Conservation (phyloP, 2,888 invertebrate genomes). For the Microplitis deprimator region DNA sequence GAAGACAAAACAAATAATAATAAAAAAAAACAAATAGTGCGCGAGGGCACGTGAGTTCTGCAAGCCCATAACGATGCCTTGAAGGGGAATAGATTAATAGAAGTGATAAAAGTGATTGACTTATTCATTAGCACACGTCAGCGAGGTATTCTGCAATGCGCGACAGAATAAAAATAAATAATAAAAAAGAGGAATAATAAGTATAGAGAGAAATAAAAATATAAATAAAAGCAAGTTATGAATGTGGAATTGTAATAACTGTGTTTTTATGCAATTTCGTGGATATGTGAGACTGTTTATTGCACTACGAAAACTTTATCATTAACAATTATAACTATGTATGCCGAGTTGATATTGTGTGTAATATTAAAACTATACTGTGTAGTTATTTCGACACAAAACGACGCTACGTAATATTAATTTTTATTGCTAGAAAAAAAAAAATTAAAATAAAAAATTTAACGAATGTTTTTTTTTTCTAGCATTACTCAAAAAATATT, state of each 20-base stretch:
- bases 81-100: constrained; percentile 12
- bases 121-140: not conserved
- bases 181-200: constrained; percentile 30
- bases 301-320: constrained; percentile 66
- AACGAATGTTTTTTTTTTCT: constrained; percentile 54
- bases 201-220: constrained; percentile 32
- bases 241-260: constrained; percentile 38
- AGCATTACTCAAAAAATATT: constrained; percentile 57
- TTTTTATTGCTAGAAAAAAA: constrained; percentile 52
- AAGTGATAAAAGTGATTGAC: constrained; percentile 17
- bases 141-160: constrained; percentile 17
- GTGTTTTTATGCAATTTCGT: constrained; percentile 46
- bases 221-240: constrained; percentile 41
- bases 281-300: constrained; percentile 58
- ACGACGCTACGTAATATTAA: constrained; percentile 54
- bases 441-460: constrained; percentile 46
- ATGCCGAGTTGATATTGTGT: constrained; percentile 69
- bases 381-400: constrained; percentile 59
- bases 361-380: constrained; percentile 68
- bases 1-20: constrained; percentile 32
- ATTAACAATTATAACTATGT: constrained; percentile 66
- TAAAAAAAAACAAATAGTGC: constrained; percentile 25
- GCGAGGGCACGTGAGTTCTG: constrained; percentile 40
- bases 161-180: constrained; percentile 1
- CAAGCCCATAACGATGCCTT: constrained; percentile 34